Evolutionary conservation across 2,888 invertebrate species (phyloP).

Genomic region (Capitulum mitella): DNA sequence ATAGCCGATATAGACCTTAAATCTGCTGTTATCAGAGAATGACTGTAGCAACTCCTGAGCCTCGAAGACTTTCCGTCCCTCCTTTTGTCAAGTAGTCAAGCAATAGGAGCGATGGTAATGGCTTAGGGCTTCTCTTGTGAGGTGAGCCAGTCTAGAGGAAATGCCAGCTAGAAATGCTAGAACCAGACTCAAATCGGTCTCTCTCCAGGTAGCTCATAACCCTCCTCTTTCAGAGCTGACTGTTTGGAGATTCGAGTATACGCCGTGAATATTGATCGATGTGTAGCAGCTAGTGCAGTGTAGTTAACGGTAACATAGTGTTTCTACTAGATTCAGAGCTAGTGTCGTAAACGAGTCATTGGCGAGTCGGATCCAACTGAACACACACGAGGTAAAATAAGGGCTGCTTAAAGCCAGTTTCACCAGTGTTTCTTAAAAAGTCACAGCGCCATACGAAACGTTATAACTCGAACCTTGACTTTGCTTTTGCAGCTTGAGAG

Average conservation of each 20-base stretch:
- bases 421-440: too few relatives aligned
- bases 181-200: not conserved
- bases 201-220: not conserved
- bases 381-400: too few relatives aligned
- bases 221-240: not conserved
- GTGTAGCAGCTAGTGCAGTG: slow-evolving; percentile 7
- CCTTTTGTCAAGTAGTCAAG: not conserved
- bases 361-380: too few relatives aligned
- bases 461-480: too few relatives aligned
- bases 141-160: not conserved
- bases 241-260: not conserved
- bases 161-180: not conserved
- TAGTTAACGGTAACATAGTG: not conserved
- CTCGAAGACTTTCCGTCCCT: not conserved
- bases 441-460: too few relatives aligned
- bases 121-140: not conserved
- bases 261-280: not conserved
- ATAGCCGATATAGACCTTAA: not conserved
- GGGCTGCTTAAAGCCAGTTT: too few relatives aligned
- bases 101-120: not conserved
- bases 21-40: not conserved
- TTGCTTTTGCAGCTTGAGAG: too few relatives aligned
- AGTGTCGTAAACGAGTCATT: too few relatives aligned
- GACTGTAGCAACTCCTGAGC: not conserved
- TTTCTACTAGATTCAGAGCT: not conserved